Base-by-base conservation (phyloP, 2,113 vertebrate species). In the Cichladusa arquata region DNA sequence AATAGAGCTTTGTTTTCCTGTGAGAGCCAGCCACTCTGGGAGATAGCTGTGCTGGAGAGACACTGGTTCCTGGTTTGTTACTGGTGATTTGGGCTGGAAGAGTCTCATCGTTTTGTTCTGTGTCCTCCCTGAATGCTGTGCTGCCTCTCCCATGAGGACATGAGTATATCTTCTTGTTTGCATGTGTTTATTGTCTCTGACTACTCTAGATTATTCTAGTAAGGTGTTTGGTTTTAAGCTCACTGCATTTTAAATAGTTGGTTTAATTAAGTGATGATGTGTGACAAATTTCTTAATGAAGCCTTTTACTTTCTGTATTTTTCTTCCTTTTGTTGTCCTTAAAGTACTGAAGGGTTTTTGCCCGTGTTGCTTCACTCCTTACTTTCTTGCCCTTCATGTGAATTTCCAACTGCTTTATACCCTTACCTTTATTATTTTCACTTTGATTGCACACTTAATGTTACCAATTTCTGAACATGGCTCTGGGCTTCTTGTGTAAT, bases 1-100 rank as follows among this genome's bases (percentile, higher is more conserved):
- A 95, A 86, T 28, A 90, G 94, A 80, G 47, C 67, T 80, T 91
- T 96, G 85, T 96, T 93, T 60, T 71, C 5, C 34, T 74, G 65
- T 40, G 85, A 50, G 60, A 78, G 80, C 19, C 31, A 81, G 72
- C 72, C 23, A n/a, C 84, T 91, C 64, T 2, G 11, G 60, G 83
- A 83, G 88, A 51, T 67, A 28, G 61, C 24, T 62, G 47, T 73
- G 86, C 72, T 92, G 20, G 80, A 89, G 81, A 83, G 47, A 44
- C 57, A 19, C 67, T 34, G 67, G 45, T 38, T 90, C 33, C 77
- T 47, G 51, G 19, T 64, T 81, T 90, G 56, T 48, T 44, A 4
- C 88, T 77, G 64, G 51, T 71, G 76, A 19, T 58, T 54, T 31
- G 56, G 47, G 23, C 58, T 94, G 92, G 26, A 61, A 36, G 79